These are phyloP conservation scores for Neuroscelio doddi DNA, from an alignment of 2,888 invertebrate species.

Conservation along the genomic window DNA sequence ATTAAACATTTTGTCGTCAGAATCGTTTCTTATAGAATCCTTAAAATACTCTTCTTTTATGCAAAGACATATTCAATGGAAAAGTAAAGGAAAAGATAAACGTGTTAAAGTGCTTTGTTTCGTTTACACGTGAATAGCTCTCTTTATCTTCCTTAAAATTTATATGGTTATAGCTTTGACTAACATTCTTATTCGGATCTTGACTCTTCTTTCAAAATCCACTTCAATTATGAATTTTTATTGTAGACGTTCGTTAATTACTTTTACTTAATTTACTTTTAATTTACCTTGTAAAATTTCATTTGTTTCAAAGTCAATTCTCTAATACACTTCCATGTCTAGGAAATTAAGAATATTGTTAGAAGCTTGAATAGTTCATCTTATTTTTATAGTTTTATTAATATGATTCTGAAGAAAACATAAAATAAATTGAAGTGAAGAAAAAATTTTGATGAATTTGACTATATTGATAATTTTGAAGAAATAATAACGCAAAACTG, in stretches of 20 bases:
- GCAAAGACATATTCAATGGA: constrained; percentile 3
- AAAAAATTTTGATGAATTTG: no score
- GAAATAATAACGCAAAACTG: no score
- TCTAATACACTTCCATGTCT: not conserved
- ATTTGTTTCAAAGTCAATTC: not conserved
- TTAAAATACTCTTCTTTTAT: constrained; percentile 7
- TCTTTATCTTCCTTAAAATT: constrained; percentile 52
- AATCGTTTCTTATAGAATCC: not conserved
- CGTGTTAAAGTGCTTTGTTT: constrained; percentile 50
- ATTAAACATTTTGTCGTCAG: constrained; percentile 20
- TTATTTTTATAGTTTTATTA: not conserved
- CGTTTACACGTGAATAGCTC: constrained; percentile 44
- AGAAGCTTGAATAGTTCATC: no score
- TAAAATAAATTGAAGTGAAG: no score
- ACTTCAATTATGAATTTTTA: constrained; percentile 21
- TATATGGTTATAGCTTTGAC: constrained; percentile 46
- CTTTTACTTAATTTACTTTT: constrained; percentile 20
- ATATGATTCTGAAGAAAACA: constrained; percentile 8
- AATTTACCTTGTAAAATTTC: constrained; percentile 5
- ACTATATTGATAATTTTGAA: no score
- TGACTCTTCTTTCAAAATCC: constrained; percentile 20
- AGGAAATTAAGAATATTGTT: not conserved
- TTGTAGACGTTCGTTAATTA: constrained; percentile 35
- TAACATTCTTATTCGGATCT: constrained; percentile 11
- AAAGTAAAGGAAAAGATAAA: constrained; percentile 31